Evolutionary conservation across 2,888 invertebrate species (phyloP).

Genomic region (Drosophila hawaiiensis): DNA sequence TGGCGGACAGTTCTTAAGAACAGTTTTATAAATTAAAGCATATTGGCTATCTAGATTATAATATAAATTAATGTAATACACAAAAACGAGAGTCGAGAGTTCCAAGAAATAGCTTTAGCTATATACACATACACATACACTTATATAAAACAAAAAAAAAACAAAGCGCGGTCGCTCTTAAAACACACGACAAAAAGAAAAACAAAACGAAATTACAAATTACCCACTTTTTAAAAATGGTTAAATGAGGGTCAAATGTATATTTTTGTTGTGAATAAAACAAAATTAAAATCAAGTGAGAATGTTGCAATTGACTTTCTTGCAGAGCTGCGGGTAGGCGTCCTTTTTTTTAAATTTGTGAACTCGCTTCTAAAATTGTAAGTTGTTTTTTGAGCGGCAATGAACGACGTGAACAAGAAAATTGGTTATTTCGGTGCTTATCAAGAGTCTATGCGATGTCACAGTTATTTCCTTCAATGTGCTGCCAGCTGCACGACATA

Average conservation of each 20-base stretch:
- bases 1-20: constrained; percentile 32
- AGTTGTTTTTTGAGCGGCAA: background rate
- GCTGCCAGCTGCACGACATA: background rate
- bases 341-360: background rate
- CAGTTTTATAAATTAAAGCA: constrained; percentile 27
- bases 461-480: background rate
- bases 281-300: background rate
- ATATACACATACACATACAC: constrained; percentile 24
- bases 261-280: constrained; percentile 8
- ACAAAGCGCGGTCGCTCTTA: constrained; percentile 24
- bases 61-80: constrained; percentile 38
- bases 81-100: constrained; percentile 45
- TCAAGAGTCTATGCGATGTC: background rate
- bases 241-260: constrained; percentile 3
- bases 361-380: background rate
- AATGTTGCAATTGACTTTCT: background rate
- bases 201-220: background rate
- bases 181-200: constrained; percentile 3
- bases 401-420: background rate
- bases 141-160: constrained; percentile 12
- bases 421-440: background rate
- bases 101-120: constrained; percentile 62
- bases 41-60: constrained; percentile 45
- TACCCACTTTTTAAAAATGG: background rate
- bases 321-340: background rate